Evolutionary conservation across 1,140 invertebrate species (phyloP).

Genomic region (Chelonus insularis): DNA sequence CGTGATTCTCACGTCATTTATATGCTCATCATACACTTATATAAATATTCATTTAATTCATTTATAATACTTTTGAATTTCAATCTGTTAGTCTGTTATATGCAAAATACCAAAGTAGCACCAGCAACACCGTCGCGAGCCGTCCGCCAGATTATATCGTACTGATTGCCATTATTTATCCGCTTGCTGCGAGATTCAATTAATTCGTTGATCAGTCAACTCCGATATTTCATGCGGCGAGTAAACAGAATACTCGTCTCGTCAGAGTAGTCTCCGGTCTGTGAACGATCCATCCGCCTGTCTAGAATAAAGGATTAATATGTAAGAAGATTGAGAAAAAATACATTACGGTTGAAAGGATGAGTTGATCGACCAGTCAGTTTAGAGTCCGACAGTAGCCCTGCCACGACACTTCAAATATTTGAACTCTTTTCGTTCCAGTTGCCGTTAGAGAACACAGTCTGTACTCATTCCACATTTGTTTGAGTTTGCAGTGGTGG

Average conservation of each 20-base stretch:
- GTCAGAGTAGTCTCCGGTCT: not conserved
- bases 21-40: too few relatives aligned
- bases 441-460: constrained; percentile 26
- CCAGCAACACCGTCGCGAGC: not conserved
- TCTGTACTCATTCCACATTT: constrained; percentile 21
- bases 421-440: constrained; percentile 27
- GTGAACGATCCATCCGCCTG: constrained; percentile 1
- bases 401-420: constrained; percentile 30
- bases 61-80: too few relatives aligned
- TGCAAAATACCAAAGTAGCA: constrained; percentile 12
- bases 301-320: not conserved
- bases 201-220: constrained; percentile 30
- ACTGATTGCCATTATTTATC: constrained; percentile 32
- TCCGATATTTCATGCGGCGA: constrained; percentile 23
- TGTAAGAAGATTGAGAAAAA: not conserved
- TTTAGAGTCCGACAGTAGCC: constrained; percentile 17
- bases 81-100: too few relatives aligned
- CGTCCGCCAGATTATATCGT: constrained; percentile 30
- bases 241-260: constrained; percentile 22
- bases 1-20: too few relatives aligned
- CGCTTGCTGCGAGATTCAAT: constrained; percentile 28
- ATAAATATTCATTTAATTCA: too few relatives aligned
- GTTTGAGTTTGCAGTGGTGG: constrained; percentile 25
- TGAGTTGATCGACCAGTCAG: not conserved
- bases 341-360: not conserved